These are phyloP conservation scores for Cryptocephalus primarius DNA, from an alignment of 2,888 invertebrate genomes.

Conservation along the genomic window DNA sequence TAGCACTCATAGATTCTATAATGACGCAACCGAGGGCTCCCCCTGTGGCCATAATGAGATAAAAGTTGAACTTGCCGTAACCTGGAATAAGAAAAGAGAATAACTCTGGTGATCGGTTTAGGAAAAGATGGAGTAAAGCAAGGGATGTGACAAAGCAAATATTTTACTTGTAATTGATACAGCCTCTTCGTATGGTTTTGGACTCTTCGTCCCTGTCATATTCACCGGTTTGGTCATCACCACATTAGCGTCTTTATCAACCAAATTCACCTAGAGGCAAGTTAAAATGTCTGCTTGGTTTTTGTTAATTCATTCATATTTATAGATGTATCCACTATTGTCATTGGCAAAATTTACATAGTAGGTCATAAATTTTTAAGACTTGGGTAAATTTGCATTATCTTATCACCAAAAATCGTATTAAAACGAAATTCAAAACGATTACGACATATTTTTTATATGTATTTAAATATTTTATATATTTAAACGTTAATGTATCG, in stretches of 20 bases:
- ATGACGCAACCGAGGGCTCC: conserved; percentile 55
- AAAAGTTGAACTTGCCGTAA: conserved; percentile 51
- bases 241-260: background rate
- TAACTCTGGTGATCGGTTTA: background rate
- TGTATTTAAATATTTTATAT: no score
- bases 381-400: no score
- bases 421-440: no score
- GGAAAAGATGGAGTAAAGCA: background rate
- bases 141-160: background rate
- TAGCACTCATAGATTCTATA: conserved; percentile 54
- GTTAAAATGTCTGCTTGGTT: no score
- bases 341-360: no score
- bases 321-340: no score
- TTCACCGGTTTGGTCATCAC: conserved; percentile 1
- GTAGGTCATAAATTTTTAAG: no score
- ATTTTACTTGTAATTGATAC: conserved; percentile 20
- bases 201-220: conserved; percentile 1
- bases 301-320: no score
- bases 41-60: conserved; percentile 49
- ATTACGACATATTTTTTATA: no score
- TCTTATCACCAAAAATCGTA: no score
- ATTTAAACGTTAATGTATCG: no score
- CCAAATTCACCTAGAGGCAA: no score
- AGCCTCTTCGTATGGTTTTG: conserved; percentile 24
- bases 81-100: conserved; percentile 31